Conservation (phyloP, 1,140 invertebrate genomes). For the Zaprionus ghesquierei region DNA sequence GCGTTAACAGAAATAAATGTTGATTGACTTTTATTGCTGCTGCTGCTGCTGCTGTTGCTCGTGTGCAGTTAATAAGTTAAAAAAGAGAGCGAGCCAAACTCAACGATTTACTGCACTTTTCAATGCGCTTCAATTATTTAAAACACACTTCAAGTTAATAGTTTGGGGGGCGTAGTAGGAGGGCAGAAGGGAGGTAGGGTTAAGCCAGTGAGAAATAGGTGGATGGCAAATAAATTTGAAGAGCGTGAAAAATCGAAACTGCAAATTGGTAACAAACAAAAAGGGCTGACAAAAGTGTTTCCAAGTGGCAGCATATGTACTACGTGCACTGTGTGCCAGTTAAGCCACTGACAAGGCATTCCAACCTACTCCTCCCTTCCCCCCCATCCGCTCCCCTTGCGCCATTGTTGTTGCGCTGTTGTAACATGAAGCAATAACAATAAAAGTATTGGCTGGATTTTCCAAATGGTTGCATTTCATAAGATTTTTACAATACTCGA, state of each 20-base stretch:
- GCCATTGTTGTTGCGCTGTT: slow-evolving; percentile 27
- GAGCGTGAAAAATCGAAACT: slow-evolving; percentile 61
- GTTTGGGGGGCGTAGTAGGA: background rate
- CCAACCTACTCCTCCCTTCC: background rate
- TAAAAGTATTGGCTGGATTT: slow-evolving; percentile 81
- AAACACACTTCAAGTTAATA: slow-evolving; percentile 13
- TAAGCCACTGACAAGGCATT: slow-evolving; percentile 9
- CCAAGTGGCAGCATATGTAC: slow-evolving; percentile 61
- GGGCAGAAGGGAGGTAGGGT: background rate
- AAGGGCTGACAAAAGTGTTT: slow-evolving; percentile 56
- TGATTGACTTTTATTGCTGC: slow-evolving; percentile 77
- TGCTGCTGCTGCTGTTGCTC: slow-evolving; percentile 34
- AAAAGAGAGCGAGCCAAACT: slow-evolving; percentile 28
- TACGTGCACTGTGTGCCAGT: slow-evolving; percentile 25
- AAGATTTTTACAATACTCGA: slow-evolving; percentile 47
- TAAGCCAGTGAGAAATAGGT: background rate
- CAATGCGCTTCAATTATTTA: slow-evolving; percentile 62
- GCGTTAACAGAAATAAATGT: slow-evolving; percentile 75
- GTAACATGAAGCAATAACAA: slow-evolving; percentile 74
- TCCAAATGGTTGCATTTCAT: slow-evolving; percentile 78
- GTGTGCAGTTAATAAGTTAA: slow-evolving; percentile 58
- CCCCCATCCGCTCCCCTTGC: background rate
- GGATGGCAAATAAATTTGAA: slow-evolving; percentile 21
- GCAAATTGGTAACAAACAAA: slow-evolving; percentile 63
- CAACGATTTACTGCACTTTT: slow-evolving; percentile 67